phyloP scores from a whole-genome alignment of 1,140 invertebrate species.

The Scaptomyza pallida region DNA sequence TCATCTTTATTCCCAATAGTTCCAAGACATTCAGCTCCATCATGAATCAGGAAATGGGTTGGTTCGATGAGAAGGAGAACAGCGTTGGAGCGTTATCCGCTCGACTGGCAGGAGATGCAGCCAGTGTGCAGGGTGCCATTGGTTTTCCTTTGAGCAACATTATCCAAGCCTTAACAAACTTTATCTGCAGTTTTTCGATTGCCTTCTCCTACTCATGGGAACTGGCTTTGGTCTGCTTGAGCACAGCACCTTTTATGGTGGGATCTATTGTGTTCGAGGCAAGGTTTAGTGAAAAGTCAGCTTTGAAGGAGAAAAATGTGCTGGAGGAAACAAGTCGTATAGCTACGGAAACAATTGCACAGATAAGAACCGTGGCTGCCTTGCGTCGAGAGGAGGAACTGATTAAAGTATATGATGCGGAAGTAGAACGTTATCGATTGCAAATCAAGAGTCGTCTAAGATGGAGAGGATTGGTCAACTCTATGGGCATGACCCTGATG shows the following conservation, averaged over 20 bases:
- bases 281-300: slow-evolving; percentile 86
- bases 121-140: slow-evolving; percentile 92
- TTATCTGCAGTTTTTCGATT: slow-evolving; percentile 89
- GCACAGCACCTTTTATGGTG: slow-evolving; percentile 91
- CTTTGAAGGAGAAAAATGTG: slow-evolving; percentile 87
- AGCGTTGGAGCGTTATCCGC: slow-evolving; percentile 91
- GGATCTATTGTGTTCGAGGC: slow-evolving; percentile 90
- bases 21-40: slow-evolving; percentile 87
- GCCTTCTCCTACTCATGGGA: slow-evolving; percentile 92
- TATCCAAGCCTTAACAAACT: slow-evolving; percentile 91
- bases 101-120: slow-evolving; percentile 90
- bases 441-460: slow-evolving; percentile 87
- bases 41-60: slow-evolving; percentile 91
- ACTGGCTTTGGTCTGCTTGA: slow-evolving; percentile 90
- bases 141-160: slow-evolving; percentile 92
- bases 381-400: slow-evolving; percentile 85
- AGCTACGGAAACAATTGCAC: slow-evolving; percentile 90
- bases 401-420: slow-evolving; percentile 85
- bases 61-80: slow-evolving; percentile 91
- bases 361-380: slow-evolving; percentile 90
- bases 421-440: slow-evolving; percentile 85
- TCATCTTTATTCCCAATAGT: slow-evolving; percentile 72
- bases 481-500: slow-evolving; percentile 91
- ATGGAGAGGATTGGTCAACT: slow-evolving; percentile 90
- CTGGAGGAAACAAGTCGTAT: slow-evolving; percentile 89